phyloP scores from a whole-genome alignment of 1,140 invertebrate genomes.

The Lepidurus packardi region DNA sequence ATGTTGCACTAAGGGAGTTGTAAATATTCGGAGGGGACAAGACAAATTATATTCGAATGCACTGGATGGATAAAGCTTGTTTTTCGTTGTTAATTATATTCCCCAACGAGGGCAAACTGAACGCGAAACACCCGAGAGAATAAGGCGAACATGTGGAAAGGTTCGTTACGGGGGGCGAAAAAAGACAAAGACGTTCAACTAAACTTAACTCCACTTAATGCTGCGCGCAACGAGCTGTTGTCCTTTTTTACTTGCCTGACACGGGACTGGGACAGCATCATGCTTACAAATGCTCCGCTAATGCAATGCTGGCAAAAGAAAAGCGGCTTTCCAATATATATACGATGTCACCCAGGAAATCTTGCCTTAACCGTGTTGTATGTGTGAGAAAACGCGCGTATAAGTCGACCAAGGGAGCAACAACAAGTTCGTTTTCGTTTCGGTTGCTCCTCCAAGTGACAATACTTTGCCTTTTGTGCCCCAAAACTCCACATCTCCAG shows the following conservation, averaged over 20 bases:
- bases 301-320: not conserved
- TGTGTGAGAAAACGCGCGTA: not conserved
- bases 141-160: slow-evolving; percentile 4
- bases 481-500: not conserved
- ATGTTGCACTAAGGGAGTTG: not conserved
- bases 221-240: not conserved
- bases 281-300: not conserved
- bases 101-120: not conserved
- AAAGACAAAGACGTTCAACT: not conserved
- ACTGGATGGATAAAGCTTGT: not conserved
- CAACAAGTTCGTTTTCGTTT: not conserved
- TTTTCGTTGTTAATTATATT: slow-evolving; percentile 9
- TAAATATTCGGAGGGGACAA: not conserved
- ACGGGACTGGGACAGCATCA: not conserved
- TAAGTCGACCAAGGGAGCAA: not conserved
- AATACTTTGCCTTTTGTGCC: not conserved
- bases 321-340: not conserved
- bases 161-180: not conserved
- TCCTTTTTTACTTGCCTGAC: not conserved
- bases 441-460: not conserved
- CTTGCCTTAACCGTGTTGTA: not conserved
- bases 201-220: not conserved
- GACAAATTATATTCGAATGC: not conserved
- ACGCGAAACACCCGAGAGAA: not conserved
- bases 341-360: not conserved